Evolutionary conservation across 2,797 vertebrate genomes (phyloP).

Genomic region (Gobionotothen gibberifrons): DNA sequence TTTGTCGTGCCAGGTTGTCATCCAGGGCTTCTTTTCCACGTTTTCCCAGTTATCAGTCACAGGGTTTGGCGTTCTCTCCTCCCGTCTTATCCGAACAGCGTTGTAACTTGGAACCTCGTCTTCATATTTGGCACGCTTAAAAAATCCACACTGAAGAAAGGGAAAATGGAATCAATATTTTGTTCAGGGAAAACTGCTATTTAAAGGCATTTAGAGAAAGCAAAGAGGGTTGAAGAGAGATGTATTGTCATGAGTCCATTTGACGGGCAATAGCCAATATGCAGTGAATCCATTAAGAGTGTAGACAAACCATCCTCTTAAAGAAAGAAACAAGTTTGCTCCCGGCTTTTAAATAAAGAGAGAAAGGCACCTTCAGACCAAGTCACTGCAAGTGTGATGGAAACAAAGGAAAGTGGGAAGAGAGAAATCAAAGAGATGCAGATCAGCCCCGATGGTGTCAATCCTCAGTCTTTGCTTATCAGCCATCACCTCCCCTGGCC

Average conservation of each 20-base stretch:
- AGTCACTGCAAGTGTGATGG: constrained; percentile 28
- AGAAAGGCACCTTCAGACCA: constrained; percentile 37
- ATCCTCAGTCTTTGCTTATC: constrained; percentile 28
- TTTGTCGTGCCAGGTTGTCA: constrained; percentile 90
- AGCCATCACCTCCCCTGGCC: constrained; percentile 62
- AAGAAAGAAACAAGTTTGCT: constrained; percentile 30
- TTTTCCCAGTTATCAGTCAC: constrained; percentile 80
- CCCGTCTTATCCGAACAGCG: constrained; percentile 92
- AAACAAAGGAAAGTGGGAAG: constrained; percentile 36
- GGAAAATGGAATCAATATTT: constrained; percentile 4
- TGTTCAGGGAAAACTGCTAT: not conserved
- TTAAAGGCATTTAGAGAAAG: constrained; percentile 36
- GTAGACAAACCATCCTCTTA: constrained; percentile 36
- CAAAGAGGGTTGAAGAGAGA: constrained; percentile 21
- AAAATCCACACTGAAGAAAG: constrained; percentile 91
- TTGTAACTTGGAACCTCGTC: constrained; percentile 93
- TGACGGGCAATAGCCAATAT: constrained; percentile 41
- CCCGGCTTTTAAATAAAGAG: constrained; percentile 9
- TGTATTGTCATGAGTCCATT: constrained; percentile 14
- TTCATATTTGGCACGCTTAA: constrained; percentile 92
- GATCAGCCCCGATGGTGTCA: constrained; percentile 20
- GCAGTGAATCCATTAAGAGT: constrained; percentile 35
- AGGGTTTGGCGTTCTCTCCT: constrained; percentile 86
- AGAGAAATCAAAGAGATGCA: constrained; percentile 48
- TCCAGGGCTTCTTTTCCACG: constrained; percentile 92